Evolutionary conservation across 2,888 invertebrate species (phyloP).

Genomic region (Cyclophora albipunctata): DNA sequence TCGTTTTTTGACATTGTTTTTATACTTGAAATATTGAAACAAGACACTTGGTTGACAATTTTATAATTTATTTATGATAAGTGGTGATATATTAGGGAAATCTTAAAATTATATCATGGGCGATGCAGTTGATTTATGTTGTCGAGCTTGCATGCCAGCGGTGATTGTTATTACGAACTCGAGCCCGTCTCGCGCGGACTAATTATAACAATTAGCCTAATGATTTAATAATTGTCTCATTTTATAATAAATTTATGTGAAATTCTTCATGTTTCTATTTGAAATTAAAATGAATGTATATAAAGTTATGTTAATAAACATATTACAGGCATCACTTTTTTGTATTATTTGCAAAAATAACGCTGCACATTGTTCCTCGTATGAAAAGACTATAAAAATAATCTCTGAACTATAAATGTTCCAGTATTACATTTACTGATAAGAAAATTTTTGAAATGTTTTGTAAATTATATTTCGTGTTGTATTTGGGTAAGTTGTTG

Average conservation of each 20-base stretch:
- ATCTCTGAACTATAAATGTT: neutral
- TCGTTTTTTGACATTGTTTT: constrained; percentile 69
- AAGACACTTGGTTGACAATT: constrained; percentile 66
- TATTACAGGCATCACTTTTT: constrained; percentile 53
- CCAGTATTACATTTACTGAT: neutral
- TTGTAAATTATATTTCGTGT: constrained; percentile 10
- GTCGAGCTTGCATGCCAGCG: constrained; percentile 39
- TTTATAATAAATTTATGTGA: constrained; percentile 61
- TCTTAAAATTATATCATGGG: constrained; percentile 41
- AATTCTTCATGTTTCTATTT: constrained; percentile 68
- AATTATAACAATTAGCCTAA: constrained; percentile 59
- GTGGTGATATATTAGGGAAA: constrained; percentile 66
- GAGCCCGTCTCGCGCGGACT: constrained; percentile 25
- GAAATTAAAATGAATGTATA: constrained; percentile 71
- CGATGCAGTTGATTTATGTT: constrained; percentile 46
- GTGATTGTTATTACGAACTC: constrained; percentile 23
- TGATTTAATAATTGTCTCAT: constrained; percentile 49
- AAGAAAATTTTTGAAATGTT: neutral
- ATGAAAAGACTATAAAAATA: constrained; percentile 10
- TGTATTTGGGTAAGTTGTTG: constrained; percentile 17
- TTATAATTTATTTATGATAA: constrained; percentile 72
- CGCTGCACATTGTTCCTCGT: neutral
- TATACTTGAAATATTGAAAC: constrained; percentile 56
- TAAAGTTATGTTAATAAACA: constrained; percentile 73
- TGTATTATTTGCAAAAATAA: constrained; percentile 29